phyloP scores from a whole-genome alignment of 2,113 vertebrate species.

The Campylorhamphus procurvoides region DNA sequence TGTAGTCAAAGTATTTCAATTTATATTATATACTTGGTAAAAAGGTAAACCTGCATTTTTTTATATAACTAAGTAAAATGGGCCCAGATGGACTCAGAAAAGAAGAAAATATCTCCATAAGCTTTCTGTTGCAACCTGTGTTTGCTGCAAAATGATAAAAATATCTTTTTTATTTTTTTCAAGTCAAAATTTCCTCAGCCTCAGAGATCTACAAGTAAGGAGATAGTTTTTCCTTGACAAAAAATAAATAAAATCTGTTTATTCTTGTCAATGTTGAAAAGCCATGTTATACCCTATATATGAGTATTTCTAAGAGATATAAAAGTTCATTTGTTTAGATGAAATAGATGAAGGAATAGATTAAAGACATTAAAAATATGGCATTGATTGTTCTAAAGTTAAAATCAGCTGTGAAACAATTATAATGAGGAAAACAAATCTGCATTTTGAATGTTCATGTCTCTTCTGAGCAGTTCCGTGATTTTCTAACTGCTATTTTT shows the following conservation, averaged over 20 bases:
- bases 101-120: not conserved
- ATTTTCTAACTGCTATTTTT: not conserved
- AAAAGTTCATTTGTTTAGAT: not conserved
- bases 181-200: not conserved
- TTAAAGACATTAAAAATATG: not conserved
- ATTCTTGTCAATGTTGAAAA: not conserved
- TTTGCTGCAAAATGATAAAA: not conserved
- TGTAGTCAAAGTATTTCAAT: not conserved
- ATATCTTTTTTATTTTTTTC: not conserved
- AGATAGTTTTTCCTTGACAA: not conserved
- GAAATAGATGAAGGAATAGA: not conserved
- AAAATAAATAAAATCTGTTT: not conserved
- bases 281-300: not conserved
- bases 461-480: not conserved
- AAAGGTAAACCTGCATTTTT: not conserved
- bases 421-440: not conserved
- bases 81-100: not conserved
- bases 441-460: not conserved
- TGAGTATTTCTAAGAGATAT: not conserved
- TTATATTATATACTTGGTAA: not conserved
- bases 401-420: not conserved
- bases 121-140: not conserved
- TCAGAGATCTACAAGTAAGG: not conserved
- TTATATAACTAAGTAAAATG: accelerated
- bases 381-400: not conserved